Base-by-base conservation (phyloP, 2,113 vertebrate species). In the Oxyruncus cristatus region DNA sequence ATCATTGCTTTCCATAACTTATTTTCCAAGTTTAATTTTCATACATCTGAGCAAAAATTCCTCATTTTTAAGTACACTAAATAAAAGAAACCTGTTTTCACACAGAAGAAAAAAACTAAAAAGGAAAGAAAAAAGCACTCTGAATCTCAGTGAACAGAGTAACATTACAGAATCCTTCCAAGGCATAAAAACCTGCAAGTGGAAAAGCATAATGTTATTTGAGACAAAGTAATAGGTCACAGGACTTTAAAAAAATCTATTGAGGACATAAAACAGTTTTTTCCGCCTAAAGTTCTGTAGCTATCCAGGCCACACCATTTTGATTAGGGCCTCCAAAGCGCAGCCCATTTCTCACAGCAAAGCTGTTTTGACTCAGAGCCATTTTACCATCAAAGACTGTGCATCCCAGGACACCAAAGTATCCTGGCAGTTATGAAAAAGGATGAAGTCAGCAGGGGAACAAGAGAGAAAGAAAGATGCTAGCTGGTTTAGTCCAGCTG, bases 221-320 rank as follows among this genome's bases (percentile, higher is more conserved):
- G 11, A 96, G 83, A 84, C 68, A 89, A 93, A 93, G 72, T 95
- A 96, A 93, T 47, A 67, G 90, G 88, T 74, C 76, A 93, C 2
- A 56, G 41, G 26, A 83, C 27, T 89, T 72, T 8, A 71, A 77
- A 89, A 80, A 75, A 66, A 74, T 59, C 20, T 74, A 52, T 28
- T 77, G n/a, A 93, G 85, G 88, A 90, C 61, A 85, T 3, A 91
- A 91, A 90, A 30, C 19, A 82, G 9, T 35, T 66, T 53, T 76
- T 42, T 65, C 37, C 22, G 4, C 6, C 67, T 59, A 42, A 88
- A 85, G 24, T 90, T 88, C 62, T 66, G 50, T 41, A 85, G 63
- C 30, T 92, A 88, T 88, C 22, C 68, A 91, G 85, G 93, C 47
- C 79, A 95, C 9, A 47, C 8, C 8, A 58, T 59, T 91, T 85